Evolutionary conservation across 2,113 vertebrate genomes (phyloP), one percentile per base, ranked within the genome.

Genomic region (Halichoeres trimaculatus): DNA sequence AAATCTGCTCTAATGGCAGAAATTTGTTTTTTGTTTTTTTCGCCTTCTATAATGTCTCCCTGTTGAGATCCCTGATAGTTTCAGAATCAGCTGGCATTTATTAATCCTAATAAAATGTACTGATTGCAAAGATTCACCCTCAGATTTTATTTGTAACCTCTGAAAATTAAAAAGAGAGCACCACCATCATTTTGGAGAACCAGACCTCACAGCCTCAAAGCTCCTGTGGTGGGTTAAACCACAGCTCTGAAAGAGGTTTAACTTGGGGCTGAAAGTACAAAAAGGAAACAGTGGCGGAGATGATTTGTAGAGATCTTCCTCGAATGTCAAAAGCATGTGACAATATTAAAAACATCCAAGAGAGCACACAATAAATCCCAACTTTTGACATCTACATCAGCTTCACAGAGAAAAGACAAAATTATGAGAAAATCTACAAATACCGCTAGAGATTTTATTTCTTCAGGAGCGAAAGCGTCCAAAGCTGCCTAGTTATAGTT

Each of bases 401-500:
- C 88, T 80, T 92, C 83, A 92, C 92, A 93, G 84, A 89, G 41
- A 85, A 77, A 91, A 80, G 45, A 83, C 69, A 8, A 53, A 81
- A 90, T 71, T 5, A 36, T 89, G 76, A 11, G 41, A 68, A 78
- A 51, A 69, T 85, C 91, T 94, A 94, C 78, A 91, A 63, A 85
- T 72, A 89, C 74, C 88, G 65, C 76, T 61, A 91, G 83, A 90
- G 89, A 88, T 76, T 82, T 83, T 84, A 55, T 66, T 73, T 56
- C 62, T 85, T 80, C 89, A 94, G 93, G 89, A 87, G 84, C 87
- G 92, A 91, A 91, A 83, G 86, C 94, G 94, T 93, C 89, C 74
- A 94, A 83, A 97, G 96, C 96, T 98, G 95, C 95, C 96, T 92
- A 93, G 71, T 14, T 48, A 61, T 73, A 68, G 16, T 79, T 72